Conservation (phyloP, 2,797 vertebrate species). For the Aulostomus chinensis region DNA sequence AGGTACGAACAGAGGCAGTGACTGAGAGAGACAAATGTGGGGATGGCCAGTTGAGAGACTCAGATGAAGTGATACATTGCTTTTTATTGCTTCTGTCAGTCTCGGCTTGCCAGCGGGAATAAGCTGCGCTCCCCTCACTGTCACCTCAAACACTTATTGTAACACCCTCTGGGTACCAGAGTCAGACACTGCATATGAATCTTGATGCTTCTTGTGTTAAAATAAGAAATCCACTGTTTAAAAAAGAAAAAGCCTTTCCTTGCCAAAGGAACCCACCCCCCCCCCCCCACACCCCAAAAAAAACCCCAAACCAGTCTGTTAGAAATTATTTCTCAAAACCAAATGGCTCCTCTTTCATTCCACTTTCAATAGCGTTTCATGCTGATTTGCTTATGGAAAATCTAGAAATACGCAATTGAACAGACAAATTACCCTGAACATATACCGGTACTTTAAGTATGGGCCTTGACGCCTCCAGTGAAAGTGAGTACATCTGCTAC, state of each 20-base stretch:
- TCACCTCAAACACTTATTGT: slow-evolving; percentile 58
- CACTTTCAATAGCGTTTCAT: no score
- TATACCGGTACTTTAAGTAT: no score
- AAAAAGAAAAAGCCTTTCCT: background rate
- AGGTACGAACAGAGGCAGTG: slow-evolving; percentile 12
- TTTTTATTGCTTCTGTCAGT: slow-evolving; percentile 72
- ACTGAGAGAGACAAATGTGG: slow-evolving; percentile 13
- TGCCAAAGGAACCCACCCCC: slow-evolving; percentile 9
- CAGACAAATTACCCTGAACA: no score
- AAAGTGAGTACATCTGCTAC: no score
- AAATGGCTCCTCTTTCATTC: no score
- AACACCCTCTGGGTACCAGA: slow-evolving; percentile 38
- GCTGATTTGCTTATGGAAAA: no score
- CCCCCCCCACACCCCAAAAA: no score
- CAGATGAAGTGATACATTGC: slow-evolving; percentile 61
- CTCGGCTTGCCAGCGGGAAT: slow-evolving; percentile 44
- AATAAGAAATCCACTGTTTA: slow-evolving; percentile 13
- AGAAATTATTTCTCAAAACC: no score
- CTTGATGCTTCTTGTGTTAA: slow-evolving; percentile 16
- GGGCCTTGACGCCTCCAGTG: no score
- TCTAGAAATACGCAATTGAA: no score
- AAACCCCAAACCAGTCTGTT: no score
- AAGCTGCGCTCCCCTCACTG: slow-evolving; percentile 38
- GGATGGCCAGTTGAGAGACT: slow-evolving; percentile 26
- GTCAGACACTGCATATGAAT: slow-evolving; percentile 30